Base-by-base conservation (phyloP, 1,140 invertebrate genomes). In the Centruroides vittatus region DNA sequence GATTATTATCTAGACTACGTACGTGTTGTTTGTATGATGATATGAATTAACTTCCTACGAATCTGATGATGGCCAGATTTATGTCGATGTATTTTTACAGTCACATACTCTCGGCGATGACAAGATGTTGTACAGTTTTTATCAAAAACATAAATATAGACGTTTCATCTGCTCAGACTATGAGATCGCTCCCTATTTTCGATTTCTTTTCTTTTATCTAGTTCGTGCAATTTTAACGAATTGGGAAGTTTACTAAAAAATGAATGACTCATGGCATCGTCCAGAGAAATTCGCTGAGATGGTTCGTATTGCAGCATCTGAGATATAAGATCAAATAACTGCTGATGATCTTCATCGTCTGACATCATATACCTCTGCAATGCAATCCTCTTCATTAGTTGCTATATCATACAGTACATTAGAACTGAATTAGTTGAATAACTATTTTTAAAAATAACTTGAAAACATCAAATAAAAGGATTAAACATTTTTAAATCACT, bases 231-330 rank as follows among this genome's bases (percentile, higher is more conserved):
- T 54, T 47, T 51, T 12, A 86, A 84, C 65, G 86, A 81, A 11
- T 80, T 72, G 13, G 86, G 84, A 67, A 94, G 79, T 68, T 88
- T 85, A 65, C 84, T 83, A 75, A 98, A 98, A 79, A 97, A 98
- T 34, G 89, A 86, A 79, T 99, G 95, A 41, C 81, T 76, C 62
- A 99, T 74, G 6, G 93, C 89, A 66, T 98, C 93, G 47, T 82
- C 81, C 62, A 99, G 77, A 57, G 86, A 86, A 65, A 98, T 89
- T 53, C 96, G 81, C 69, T 89, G 84, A 11, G 81, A 80, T 35
- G 95, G 94, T 70, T 98, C 93, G 75, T 98, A 99, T 62, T 98
- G 92, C 69, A 99, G 76, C 95, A 99, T 99, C 75, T 84, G 83
- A 66, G 85, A 81, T 65, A 99, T 88, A 63, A 99, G 77, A 71